These are phyloP conservation scores for Albula goreensis DNA, from an alignment of 2,113 vertebrate species.

Conservation along the genomic window DNA sequence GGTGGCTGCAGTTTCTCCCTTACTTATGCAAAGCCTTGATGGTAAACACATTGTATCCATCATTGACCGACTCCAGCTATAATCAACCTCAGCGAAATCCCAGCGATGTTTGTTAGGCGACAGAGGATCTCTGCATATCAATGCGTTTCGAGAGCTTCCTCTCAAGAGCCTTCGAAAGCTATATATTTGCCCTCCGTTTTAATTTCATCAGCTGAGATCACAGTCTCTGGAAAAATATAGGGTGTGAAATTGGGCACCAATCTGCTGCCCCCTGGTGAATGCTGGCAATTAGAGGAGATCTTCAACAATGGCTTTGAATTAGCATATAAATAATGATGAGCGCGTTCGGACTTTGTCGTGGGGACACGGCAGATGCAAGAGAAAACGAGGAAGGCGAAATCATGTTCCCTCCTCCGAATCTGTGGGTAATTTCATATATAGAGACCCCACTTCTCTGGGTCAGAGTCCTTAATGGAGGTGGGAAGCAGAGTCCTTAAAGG, in stretches of 20 bases:
- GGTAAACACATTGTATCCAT: too few relatives aligned
- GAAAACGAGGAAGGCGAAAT: neutral
- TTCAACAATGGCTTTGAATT: slow-evolving; percentile 1
- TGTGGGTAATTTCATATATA: neutral
- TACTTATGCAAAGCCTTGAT: too few relatives aligned
- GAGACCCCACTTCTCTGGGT: too few relatives aligned
- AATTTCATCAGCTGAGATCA: neutral
- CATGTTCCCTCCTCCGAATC: neutral
- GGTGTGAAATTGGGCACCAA: neutral
- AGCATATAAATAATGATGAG: neutral
- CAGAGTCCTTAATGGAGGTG: too few relatives aligned
- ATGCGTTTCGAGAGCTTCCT: neutral
- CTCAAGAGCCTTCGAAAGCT: neutral
- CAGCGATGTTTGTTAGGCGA: neutral
- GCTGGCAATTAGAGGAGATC: neutral
- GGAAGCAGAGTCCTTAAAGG: too few relatives aligned
- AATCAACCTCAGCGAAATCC: neutral
- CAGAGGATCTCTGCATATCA: neutral
- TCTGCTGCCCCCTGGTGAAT: neutral
- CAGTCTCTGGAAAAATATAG: neutral
- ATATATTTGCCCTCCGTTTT: neutral
- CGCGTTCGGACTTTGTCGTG: neutral
- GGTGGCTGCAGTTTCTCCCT: too few relatives aligned
- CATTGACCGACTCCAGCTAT: too few relatives aligned
- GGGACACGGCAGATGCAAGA: neutral